These are phyloP conservation scores for Conomelus anceps DNA, from an alignment of 2,888 invertebrate species.

Conservation along the genomic window DNA sequence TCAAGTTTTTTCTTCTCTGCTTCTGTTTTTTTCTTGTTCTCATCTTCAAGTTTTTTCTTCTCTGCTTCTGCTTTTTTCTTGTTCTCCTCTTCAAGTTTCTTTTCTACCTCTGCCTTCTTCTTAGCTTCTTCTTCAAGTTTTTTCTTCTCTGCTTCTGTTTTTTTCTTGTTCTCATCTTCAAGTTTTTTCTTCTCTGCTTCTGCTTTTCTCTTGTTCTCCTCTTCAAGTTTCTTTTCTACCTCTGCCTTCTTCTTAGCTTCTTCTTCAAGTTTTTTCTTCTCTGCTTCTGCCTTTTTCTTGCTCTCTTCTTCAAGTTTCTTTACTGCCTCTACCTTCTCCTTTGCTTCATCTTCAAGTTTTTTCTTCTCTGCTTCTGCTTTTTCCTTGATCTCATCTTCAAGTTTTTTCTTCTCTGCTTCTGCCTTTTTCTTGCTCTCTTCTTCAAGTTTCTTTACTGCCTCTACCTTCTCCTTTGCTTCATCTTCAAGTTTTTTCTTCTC, in stretches of 20 bases:
- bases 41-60: slow-evolving; percentile 1
- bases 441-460: slow-evolving; percentile 27
- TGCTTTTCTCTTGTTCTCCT: background rate
- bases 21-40: slow-evolving; percentile 12
- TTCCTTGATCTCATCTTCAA: slow-evolving; percentile 23
- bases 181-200: background rate
- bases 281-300: too few species aligned
- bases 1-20: slow-evolving; percentile 3
- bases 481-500: slow-evolving; percentile 24
- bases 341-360: slow-evolving; percentile 27
- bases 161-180: background rate
- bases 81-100: background rate
- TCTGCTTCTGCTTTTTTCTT: slow-evolving; percentile 13
- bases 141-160: background rate
- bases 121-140: background rate
- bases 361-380: background rate
- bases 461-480: slow-evolving; percentile 23
- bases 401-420: slow-evolving; percentile 24
- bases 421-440: slow-evolving; percentile 19
- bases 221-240: background rate
- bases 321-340: background rate
- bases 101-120: background rate
- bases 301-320: background rate
- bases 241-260: background rate
- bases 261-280: background rate